Evolutionary conservation across 2,797 vertebrate genomes (phyloP).

Genomic region (Rhinatrema bivittatum): DNA sequence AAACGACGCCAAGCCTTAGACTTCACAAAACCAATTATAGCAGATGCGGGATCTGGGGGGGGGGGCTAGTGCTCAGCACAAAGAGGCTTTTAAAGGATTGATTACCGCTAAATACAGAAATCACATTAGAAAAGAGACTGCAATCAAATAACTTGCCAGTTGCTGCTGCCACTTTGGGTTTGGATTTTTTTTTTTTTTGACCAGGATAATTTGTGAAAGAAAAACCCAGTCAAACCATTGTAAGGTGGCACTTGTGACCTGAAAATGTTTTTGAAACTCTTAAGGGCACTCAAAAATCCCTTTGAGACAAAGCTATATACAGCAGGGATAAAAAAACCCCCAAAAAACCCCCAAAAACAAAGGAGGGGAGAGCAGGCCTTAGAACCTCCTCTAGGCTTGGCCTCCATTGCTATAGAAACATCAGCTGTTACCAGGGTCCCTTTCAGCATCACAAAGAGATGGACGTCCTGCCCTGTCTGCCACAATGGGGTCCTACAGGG

Average conservation of each 20-base stretch:
- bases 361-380: too few species aligned
- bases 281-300: too few species aligned
- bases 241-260: conserved; percentile 41
- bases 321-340: too few species aligned
- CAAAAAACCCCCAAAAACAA: too few species aligned
- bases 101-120: conserved; percentile 55
- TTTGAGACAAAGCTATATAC: too few species aligned
- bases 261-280: conserved; percentile 30
- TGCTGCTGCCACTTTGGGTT: conserved; percentile 36
- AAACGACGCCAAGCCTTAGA: conserved; percentile 30
- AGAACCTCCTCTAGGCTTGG: conserved; percentile 17
- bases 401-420: not conserved
- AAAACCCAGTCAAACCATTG: conserved; percentile 51
- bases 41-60: conserved; percentile 40
- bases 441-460: too few species aligned
- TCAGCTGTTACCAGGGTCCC: too few species aligned
- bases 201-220: conserved; percentile 38
- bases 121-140: conserved; percentile 43
- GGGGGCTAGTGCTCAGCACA: conserved; percentile 45
- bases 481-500: too few species aligned
- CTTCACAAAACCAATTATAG: conserved; percentile 42
- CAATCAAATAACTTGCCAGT: conserved; percentile 55
- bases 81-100: conserved; percentile 56
- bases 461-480: too few species aligned
- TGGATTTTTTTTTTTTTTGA: conserved; percentile 41